Evolutionary conservation across 2,113 vertebrate species (phyloP).

Genomic region (Porphyrio hochstetteri): DNA sequence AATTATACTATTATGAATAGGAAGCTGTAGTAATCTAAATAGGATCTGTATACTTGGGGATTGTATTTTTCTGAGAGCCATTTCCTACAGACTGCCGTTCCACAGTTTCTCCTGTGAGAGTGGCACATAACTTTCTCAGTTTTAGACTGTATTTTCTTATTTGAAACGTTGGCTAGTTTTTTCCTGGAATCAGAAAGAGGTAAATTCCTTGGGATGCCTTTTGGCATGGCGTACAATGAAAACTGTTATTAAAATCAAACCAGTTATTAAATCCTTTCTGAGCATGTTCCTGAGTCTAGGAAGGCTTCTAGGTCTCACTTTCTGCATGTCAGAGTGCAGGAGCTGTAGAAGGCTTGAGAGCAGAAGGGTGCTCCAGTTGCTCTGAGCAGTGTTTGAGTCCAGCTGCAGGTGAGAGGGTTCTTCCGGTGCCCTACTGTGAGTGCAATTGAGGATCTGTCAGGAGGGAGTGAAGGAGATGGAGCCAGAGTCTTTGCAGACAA

Average conservation of each 20-base stretch:
- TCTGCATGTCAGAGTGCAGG: not conserved
- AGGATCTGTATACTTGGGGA: not conserved
- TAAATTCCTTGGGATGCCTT: not conserved
- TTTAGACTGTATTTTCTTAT: not conserved
- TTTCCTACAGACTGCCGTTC: not conserved
- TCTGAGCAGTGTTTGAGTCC: not conserved
- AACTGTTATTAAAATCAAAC: not conserved
- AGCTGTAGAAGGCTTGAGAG: not conserved
- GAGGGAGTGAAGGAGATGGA: not conserved
- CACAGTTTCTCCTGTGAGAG: not conserved
- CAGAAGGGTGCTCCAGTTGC: not conserved
- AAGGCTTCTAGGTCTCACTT: not conserved
- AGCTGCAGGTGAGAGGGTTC: not conserved
- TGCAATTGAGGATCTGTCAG: not conserved
- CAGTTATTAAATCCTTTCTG: not conserved
- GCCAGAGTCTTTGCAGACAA: not conserved
- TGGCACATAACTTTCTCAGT: not conserved
- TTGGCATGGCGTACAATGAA: not conserved
- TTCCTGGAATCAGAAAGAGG: not conserved
- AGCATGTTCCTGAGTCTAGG: not conserved
- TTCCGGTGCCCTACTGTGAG: not conserved
- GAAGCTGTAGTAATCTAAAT: not conserved
- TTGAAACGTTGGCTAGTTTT: not conserved
- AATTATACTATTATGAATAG: not conserved
- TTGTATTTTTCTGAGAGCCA: not conserved